These are phyloP conservation scores for Drosophila melanocephala DNA, from an alignment of 2,888 invertebrate genomes.

Conservation along the genomic window DNA sequence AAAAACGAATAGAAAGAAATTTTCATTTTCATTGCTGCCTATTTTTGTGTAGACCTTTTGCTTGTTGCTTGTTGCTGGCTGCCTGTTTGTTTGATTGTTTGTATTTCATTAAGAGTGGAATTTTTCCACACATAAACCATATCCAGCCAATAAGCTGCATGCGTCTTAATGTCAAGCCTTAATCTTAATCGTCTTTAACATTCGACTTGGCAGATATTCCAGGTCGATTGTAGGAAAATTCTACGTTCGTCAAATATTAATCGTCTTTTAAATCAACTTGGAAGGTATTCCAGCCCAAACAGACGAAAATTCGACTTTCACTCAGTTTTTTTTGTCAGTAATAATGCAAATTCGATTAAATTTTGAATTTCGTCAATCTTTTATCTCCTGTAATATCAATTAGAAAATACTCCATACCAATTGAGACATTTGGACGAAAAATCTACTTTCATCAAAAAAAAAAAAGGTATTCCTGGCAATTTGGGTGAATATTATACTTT, in stretches of 20 bases:
- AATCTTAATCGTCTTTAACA: neutral
- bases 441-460: neutral
- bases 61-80: conserved; percentile 17
- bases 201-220: neutral
- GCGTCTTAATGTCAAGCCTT: neutral
- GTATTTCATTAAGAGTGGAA: conserved; percentile 61
- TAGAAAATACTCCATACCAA: neutral
- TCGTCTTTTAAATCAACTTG: neutral
- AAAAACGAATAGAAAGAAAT: conserved; percentile 48
- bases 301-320: neutral
- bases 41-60: conserved; percentile 57
- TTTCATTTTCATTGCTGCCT: conserved; percentile 54
- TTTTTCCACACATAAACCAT: conserved; percentile 50
- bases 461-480: too few relatives aligned
- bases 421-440: neutral
- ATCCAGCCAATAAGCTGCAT: conserved; percentile 9
- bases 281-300: neutral
- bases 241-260: neutral
- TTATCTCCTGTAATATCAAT: neutral
- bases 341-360: neutral
- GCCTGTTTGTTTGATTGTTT: conserved; percentile 55
- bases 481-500: neutral
- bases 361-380: neutral
- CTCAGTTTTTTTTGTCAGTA: neutral
- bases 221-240: neutral